Evolutionary conservation across 2,888 invertebrate genomes (phyloP), one percentile per base, ranked within the genome.

Genomic region (Myopa tessellatipennis): DNA sequence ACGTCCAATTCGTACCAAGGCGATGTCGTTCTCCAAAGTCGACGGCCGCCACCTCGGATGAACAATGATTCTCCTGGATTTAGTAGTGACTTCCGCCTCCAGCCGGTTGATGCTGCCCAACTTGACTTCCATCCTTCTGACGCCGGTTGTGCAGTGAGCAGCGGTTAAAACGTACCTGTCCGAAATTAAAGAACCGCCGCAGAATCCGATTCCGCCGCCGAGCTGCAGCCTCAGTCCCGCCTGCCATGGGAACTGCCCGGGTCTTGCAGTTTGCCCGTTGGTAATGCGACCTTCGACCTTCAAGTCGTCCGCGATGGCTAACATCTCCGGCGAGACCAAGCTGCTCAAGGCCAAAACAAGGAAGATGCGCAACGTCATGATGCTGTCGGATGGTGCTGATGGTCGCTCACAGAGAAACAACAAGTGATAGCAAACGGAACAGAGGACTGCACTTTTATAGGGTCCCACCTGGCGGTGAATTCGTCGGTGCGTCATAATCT

Each of bases 181-280:
- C 2, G 80, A 81, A 58, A 87, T 83, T 74, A 87, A 77, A 58
- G 86, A 85, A 70, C 88, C 88, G 78, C 88, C 87, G 78, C 88
- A 88, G 84, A 85, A 86, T 45, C 83, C 75, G 1, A 81, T 81
- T 7, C 75, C 74, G 6, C 18, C 1, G 12, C 34, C n/a, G 50
- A 80, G 81, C 60, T 79, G 50, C n/a, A 80, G 80, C 38, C 86
- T 81, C 0, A 87, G 82, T 63, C 85, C 88, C 16, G 82, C 87
- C 81, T 87, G 87, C 63, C 83, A 84, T 7, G 82, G 83, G 73
- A 84, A 84, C 68, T 83, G 77, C 18, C 76, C 80, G 8, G 7
- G 8, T 0, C 34, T 7, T 6, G 84, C 83, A 0, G 74, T 58
- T 12, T 82, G 69, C 7, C 84, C 84, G 26, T 81, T 83, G 12